Evolutionary conservation across 2,113 vertebrate species (phyloP), one percentile per base, ranked within the genome.

Genomic region (Columbina picui): DNA sequence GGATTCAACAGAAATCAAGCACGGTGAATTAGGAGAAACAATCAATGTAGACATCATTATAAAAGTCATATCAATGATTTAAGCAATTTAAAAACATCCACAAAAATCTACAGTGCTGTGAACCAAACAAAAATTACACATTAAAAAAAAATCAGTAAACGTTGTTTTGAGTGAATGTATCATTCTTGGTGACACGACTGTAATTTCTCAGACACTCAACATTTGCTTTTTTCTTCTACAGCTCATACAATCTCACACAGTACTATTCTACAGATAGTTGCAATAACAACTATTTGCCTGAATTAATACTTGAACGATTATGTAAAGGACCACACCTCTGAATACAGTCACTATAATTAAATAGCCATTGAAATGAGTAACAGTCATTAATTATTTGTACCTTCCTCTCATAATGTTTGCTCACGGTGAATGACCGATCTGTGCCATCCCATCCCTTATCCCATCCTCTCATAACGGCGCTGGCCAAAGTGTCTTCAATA

Each of bases 81-180:
- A 49, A 93, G 71, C 43, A 47, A 57, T 49, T 93, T 50, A 0
- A 80, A 95, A 93, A 81, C 47, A 86, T 36, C 82, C 26, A 3
- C 49, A 49, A 93, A 76, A 71, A 26, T 67, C 47, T 43, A 23
- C 64, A 21, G 47, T 6, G 50, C 68, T 82, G 68, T 7, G 52
- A 89, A 56, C 92, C 78, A 78, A 93, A 80, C 75, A 83, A 75
- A 96, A 94, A 71, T 64, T 41, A 83, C 60, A 71, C 52, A 50
- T 18, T 71, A 30, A 0, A 17, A 22, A 16, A 34, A 82, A 65
- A 59, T 12, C 53, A 25, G 36, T 57, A 76, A 85, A 38, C 1
- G 20, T 18, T 96, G 93, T 96, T 96, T 94, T 71, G 83, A 93
- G 41, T 78, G 92, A 92, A 74, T 14, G 52, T 96, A 94, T 90